These are phyloP conservation scores for Microctenopoma lineatum DNA, from an alignment of 2,797 vertebrate genomes.

Conservation along the genomic window DNA sequence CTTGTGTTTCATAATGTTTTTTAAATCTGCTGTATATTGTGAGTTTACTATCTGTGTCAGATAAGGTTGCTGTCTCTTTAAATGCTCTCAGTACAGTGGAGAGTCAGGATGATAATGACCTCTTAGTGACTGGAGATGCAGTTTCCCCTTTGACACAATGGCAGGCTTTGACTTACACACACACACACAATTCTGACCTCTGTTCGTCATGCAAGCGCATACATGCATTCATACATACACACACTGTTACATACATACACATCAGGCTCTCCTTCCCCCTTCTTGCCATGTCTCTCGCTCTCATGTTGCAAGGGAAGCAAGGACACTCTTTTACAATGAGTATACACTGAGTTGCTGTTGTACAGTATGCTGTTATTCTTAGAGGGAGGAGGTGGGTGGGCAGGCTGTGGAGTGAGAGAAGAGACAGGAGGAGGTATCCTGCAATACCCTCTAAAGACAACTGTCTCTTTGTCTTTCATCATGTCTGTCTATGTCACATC, in stretches of 20 bases:
- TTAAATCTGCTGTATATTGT: constrained; percentile 1
- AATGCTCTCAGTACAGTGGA: constrained; percentile 47
- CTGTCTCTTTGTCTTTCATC: constrained; percentile 61
- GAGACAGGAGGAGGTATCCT: constrained; percentile 64
- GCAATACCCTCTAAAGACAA: constrained; percentile 42
- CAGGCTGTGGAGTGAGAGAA: constrained; percentile 42
- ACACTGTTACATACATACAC: constrained; percentile 48
- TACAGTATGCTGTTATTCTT: constrained; percentile 53
- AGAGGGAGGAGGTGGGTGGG: constrained; percentile 57
- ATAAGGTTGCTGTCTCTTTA: constrained; percentile 42
- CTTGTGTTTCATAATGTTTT: not conserved
- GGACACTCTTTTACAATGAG: constrained; percentile 53
- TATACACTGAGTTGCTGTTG: constrained; percentile 65
- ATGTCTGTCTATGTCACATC: constrained; percentile 29
- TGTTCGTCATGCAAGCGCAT: constrained; percentile 54
- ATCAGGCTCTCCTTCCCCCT: constrained; percentile 28
- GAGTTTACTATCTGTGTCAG: constrained; percentile 14
- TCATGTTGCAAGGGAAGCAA: not conserved
- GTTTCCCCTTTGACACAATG: constrained; percentile 75
- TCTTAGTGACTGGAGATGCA: constrained; percentile 70
- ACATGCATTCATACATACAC: constrained; percentile 40
- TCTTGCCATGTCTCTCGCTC: constrained; percentile 11
- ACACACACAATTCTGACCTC: constrained; percentile 53
- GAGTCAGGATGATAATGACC: constrained; percentile 65
- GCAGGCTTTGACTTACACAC: constrained; percentile 58